A percentile compares a stretch with the other conserved stretches of the same genome.
These are phyloP conservation scores for Agrenia bidenticulata DNA, from an alignment of 2,888 invertebrate species.

Conservation along the genomic window DNA sequence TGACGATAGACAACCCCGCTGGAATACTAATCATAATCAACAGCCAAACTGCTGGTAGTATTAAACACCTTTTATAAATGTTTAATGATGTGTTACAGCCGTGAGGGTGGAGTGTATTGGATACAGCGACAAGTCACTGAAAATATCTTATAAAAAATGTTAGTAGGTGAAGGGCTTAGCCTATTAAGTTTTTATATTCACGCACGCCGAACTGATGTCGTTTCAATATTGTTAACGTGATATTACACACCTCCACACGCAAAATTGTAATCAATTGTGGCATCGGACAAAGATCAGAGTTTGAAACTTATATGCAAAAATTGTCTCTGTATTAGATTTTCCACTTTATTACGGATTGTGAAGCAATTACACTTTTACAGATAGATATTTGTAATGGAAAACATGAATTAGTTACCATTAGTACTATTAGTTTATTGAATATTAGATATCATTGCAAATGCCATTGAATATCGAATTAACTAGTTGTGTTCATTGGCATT, in stretches of 20 bases:
- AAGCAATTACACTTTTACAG: too few relatives aligned
- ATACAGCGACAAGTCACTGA: background rate
- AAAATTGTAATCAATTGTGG: background rate
- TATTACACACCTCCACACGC: background rate
- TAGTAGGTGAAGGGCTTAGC: constrained; percentile 40
- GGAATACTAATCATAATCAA: constrained; percentile 14
- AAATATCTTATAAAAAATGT: constrained; percentile 9
- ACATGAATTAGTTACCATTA: too few relatives aligned
- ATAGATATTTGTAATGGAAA: too few relatives aligned
- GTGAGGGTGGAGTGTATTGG: background rate
- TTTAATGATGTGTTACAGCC: constrained; percentile 19
- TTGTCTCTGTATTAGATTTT: background rate
- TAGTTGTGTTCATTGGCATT: too few relatives aligned
- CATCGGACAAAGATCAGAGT: background rate
- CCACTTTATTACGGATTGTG: too few relatives aligned
- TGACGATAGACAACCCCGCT: background rate
- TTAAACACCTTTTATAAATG: constrained; percentile 13
- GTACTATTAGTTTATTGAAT: too few relatives aligned
- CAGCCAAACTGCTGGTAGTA: background rate
- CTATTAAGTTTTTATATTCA: constrained; percentile 20
- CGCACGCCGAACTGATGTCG: constrained; percentile 18
- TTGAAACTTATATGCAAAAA: background rate
- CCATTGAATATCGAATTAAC: too few relatives aligned
- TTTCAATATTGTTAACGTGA: background rate
- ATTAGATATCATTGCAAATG: too few relatives aligned